Conservation (phyloP, 2,797 vertebrate species). For the Pagetopsis macropterus region DNA sequence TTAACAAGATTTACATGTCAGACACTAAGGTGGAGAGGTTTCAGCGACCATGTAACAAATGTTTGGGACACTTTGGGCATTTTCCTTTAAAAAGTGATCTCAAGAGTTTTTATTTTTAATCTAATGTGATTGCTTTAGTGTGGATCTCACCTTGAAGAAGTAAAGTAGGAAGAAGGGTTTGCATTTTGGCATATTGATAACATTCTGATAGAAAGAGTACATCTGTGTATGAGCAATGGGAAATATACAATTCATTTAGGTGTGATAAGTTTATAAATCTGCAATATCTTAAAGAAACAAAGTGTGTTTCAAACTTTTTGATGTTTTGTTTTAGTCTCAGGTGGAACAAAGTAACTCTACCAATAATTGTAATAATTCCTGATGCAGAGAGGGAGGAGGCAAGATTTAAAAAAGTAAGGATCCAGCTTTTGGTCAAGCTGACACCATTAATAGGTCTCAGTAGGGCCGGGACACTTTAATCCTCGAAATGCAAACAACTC, state of each 20-base stretch:
- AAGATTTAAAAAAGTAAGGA: conserved; percentile 28
- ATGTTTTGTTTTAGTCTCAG: conserved; percentile 20
- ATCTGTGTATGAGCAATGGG: neutral
- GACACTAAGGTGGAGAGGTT: no score
- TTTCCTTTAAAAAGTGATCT: neutral
- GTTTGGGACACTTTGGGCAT: no score
- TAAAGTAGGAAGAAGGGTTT: neutral
- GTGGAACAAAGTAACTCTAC: conserved; percentile 8
- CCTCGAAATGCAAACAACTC: conserved; percentile 33
- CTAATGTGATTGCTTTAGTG: neutral
- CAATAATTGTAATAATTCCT: conserved; percentile 47
- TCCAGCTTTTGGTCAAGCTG: conserved; percentile 33
- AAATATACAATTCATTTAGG: neutral
- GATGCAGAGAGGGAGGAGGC: neutral
- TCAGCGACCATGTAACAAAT: no score
- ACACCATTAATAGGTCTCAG: conserved; percentile 55
- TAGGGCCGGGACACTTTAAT: conserved; percentile 14
- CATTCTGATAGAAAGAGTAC: neutral
- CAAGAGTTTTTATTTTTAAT: neutral
- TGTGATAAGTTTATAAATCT: neutral
- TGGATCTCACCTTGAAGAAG: neutral
- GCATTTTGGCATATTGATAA: neutral
- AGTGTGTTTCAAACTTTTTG: conserved; percentile 10
- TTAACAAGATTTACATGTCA: neutral
- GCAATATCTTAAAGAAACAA: neutral